A percentile compares a stretch with the other conserved stretches of the same genome.
Conservation (phyloP, 2,888 invertebrate genomes). For the Ceraclea dissimilis region DNA sequence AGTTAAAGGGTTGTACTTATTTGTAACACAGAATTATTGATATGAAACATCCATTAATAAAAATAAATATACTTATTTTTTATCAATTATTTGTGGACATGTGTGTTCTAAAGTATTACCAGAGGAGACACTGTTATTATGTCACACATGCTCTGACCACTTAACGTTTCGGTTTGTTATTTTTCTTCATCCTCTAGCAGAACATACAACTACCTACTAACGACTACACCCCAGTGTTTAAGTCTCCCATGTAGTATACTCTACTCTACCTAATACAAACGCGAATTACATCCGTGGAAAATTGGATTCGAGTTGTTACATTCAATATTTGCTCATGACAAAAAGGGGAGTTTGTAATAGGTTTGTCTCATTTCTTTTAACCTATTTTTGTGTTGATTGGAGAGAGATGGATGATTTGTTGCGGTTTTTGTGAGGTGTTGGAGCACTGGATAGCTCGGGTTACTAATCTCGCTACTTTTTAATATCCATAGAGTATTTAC, state of each 20-base stretch:
- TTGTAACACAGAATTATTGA: too few relatives aligned
- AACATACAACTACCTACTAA: neutral
- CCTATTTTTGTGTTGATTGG: neutral
- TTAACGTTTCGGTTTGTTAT: constrained; percentile 19
- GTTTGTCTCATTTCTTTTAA: neutral
- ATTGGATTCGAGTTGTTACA: constrained; percentile 24
- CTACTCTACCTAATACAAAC: constrained; percentile 6
- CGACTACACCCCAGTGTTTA: too few relatives aligned
- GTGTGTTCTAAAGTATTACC: too few relatives aligned
- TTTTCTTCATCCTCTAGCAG: constrained; percentile 9
- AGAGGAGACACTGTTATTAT: constrained; percentile 18
- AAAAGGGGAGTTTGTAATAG: neutral
- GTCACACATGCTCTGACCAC: constrained; percentile 23
- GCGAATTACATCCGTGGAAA: constrained; percentile 23
- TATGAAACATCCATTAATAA: too few relatives aligned
- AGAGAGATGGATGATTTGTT: neutral
- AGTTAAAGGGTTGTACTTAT: too few relatives aligned
- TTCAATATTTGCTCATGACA: neutral
- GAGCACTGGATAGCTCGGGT: constrained; percentile 19
- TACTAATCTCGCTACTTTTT: constrained; percentile 26
- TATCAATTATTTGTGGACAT: neutral
- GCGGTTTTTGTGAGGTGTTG: constrained; percentile 2
- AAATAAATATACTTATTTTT: too few relatives aligned
- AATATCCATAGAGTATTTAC: constrained; percentile 17
- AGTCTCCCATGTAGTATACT: constrained; percentile 4